phyloP scores from a whole-genome alignment of 2,888 invertebrate species.

The Alloscopus bannaensis region DNA sequence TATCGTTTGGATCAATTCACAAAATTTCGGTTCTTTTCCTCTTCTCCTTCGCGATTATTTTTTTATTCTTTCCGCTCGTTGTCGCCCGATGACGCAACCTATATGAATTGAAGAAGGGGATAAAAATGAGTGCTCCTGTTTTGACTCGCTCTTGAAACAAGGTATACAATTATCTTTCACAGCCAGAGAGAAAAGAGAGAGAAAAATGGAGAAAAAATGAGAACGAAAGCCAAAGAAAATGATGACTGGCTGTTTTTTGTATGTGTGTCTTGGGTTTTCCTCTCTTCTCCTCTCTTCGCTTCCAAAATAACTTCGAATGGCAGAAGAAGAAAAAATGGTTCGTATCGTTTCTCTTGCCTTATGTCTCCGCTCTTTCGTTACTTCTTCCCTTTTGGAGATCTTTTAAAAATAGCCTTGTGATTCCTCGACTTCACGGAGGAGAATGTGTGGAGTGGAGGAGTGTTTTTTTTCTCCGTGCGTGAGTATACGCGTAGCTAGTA shows the following conservation, averaged over 20 bases:
- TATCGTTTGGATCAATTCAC: constrained; percentile 19
- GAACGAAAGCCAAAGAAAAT: constrained; percentile 51
- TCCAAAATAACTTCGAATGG: constrained; percentile 59
- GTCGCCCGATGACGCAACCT: too few species aligned
- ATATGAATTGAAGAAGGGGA: too few species aligned
- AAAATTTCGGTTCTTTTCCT: constrained; percentile 21
- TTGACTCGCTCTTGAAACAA: constrained; percentile 18
- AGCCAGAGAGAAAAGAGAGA: constrained; percentile 28
- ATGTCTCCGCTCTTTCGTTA: background rate
- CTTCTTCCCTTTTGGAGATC: constrained; percentile 35
- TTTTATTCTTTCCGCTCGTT: constrained; percentile 6
- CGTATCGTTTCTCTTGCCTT: constrained; percentile 39
- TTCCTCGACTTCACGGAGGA: background rate
- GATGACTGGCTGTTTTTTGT: constrained; percentile 43
- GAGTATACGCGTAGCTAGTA: too few species aligned
- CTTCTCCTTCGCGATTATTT: too few species aligned
- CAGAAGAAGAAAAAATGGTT: constrained; percentile 49
- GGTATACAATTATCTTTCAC: constrained; percentile 29
- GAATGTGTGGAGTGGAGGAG: background rate
- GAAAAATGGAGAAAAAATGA: constrained; percentile 32
- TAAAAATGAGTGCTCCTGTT: background rate
- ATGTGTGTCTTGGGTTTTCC: constrained; percentile 23
- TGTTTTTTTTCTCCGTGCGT: background rate
- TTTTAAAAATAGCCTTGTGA: constrained; percentile 56
- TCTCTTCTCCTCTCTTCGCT: background rate